Evolutionary conservation across 2,797 vertebrate genomes (phyloP).

Genomic region (Okamejei kenojei): DNA sequence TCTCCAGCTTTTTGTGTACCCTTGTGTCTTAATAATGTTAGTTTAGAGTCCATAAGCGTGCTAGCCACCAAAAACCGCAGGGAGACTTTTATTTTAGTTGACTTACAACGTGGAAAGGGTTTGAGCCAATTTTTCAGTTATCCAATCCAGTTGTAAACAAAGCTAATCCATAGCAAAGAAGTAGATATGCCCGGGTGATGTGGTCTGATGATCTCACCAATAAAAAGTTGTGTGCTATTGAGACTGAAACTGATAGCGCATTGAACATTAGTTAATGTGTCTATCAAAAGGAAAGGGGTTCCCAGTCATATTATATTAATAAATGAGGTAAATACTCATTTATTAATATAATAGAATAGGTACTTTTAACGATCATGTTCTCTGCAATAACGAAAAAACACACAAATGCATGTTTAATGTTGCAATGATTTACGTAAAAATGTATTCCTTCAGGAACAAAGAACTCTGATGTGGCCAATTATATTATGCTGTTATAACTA

Average conservation of each 20-base stretch:
- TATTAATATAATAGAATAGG: too few species aligned
- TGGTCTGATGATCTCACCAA: background rate
- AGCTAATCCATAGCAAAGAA: background rate
- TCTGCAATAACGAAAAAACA: background rate
- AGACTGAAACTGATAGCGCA: too few species aligned
- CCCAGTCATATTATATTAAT: too few species aligned
- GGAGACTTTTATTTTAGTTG: background rate
- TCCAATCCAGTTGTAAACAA: background rate
- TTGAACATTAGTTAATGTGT: background rate
- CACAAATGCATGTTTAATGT: background rate
- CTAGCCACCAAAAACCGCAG: background rate
- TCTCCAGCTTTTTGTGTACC: too few species aligned
- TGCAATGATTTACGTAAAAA: background rate
- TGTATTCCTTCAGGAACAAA: background rate
- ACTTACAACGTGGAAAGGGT: background rate
- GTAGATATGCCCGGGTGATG: background rate
- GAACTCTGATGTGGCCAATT: background rate
- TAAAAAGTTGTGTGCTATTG: background rate
- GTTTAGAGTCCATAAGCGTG: background rate
- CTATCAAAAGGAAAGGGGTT: too few species aligned
- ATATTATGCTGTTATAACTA: background rate
- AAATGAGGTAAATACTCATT: background rate
- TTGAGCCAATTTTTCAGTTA: background rate
- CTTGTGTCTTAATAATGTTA: too few species aligned
- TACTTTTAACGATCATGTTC: background rate